Percentiles rank a stretch among this genome's conserved stretches.
Conservation (phyloP, 2,797 vertebrate genomes). For the Sylvia borin region DNA sequence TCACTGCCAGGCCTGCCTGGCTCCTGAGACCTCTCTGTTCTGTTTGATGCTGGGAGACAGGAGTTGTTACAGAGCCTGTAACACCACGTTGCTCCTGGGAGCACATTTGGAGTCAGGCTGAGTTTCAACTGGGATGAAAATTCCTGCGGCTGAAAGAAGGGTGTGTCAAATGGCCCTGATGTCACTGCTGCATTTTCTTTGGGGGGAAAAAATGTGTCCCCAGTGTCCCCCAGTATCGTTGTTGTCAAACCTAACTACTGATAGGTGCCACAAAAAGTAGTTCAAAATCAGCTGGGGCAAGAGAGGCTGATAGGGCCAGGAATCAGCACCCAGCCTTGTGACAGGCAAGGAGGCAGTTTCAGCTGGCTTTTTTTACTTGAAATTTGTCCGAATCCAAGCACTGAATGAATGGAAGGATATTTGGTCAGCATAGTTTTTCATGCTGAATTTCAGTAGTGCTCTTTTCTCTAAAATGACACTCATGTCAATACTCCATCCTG, state of each 20-base stretch:
- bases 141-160: neutral
- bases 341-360: neutral
- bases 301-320: neutral
- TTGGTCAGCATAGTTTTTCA: neutral
- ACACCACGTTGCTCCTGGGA: neutral
- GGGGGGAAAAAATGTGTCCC: neutral
- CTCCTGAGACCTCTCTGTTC: neutral
- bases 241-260: neutral
- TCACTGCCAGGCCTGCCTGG: neutral
- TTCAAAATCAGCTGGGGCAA: neutral
- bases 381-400: neutral
- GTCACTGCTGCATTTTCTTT: neutral
- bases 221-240: rapidly evolving
- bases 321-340: neutral
- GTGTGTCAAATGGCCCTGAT: neutral
- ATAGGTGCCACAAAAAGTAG: too few species aligned
- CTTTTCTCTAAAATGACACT: neutral
- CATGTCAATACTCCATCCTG: neutral
- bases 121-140: neutral
- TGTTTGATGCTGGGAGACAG: neutral
- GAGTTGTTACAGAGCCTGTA: neutral
- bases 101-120: neutral
- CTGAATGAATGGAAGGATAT: neutral
- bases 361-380: neutral
- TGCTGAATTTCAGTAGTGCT: neutral